A percentile compares a stretch with the other conserved stretches of the same genome.
Evolutionary conservation across 2,113 vertebrate genomes (phyloP).

Genomic region (Eolophus roseicapilla): DNA sequence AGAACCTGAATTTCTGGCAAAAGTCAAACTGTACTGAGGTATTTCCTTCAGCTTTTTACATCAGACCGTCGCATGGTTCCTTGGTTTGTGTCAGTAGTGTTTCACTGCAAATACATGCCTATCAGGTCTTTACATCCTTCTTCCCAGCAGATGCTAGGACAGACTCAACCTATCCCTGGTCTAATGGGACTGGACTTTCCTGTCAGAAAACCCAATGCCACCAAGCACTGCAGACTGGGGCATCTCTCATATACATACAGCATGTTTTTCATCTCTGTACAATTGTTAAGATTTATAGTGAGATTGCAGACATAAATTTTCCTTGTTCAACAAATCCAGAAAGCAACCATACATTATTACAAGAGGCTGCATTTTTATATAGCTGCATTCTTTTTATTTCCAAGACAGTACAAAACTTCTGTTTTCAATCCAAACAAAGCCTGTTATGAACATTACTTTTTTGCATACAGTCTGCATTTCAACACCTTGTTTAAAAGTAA

Average conservation of each 20-base stretch:
- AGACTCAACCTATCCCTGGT: neutral
- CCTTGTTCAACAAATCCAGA: neutral
- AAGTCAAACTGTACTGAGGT: neutral
- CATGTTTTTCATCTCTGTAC: neutral
- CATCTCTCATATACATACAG: neutral
- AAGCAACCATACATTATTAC: neutral
- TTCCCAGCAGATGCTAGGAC: fast-evolving
- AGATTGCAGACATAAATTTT: neutral
- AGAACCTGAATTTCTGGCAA: too few relatives aligned
- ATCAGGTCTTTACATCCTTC: fast-evolving
- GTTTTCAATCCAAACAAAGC: neutral
- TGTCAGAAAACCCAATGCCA: fast-evolving
- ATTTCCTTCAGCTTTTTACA: neutral
- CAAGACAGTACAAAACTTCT: neutral
- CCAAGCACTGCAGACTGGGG: fast-evolving
- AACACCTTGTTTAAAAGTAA: conserved; percentile 5
- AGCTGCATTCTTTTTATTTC: neutral
- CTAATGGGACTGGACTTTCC: neutral
- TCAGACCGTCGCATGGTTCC: fast-evolving
- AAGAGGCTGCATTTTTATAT: neutral
- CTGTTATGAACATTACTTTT: neutral
- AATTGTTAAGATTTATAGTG: neutral
- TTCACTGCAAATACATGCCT: fast-evolving
- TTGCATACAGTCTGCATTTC: neutral
- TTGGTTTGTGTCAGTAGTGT: fast-evolving